Percentiles rank a stretch among this genome's conserved stretches.
phyloP scores from a whole-genome alignment of 1,140 invertebrate genomes.

The Conus ventricosus region DNA sequence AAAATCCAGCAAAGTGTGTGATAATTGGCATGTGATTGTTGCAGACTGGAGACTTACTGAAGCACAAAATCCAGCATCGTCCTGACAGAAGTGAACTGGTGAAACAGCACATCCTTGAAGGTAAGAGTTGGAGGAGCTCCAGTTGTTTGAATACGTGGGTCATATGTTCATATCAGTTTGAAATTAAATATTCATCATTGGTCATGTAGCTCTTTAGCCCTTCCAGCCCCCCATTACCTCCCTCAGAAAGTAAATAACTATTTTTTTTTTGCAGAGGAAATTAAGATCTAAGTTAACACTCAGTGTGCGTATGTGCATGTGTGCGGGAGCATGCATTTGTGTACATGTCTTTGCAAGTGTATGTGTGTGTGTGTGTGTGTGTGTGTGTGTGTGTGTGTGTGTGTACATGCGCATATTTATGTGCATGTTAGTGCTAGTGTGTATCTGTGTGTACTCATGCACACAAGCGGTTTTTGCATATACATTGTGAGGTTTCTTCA shows the following conservation, averaged over 20 bases:
- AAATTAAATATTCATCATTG: too few species aligned
- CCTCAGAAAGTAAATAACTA: too few species aligned
- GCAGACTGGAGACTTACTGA: conserved; percentile 93
- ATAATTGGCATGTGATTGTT: conserved; percentile 43
- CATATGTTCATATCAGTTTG: too few species aligned
- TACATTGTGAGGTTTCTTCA: too few species aligned
- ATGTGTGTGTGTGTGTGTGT: conserved; percentile 4
- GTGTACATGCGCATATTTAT: not conserved
- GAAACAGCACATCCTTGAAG: conserved; percentile 94
- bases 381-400: not conserved
- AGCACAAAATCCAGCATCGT: conserved; percentile 96
- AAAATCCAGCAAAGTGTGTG: not conserved
- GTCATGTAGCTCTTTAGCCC: too few species aligned
- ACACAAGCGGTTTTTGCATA: too few species aligned
- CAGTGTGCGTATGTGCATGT: too few species aligned
- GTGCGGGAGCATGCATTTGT: not conserved
- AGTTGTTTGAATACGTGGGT: too few species aligned
- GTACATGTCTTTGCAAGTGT: not conserved
- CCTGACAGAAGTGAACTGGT: conserved; percentile 95
- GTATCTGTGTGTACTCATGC: too few species aligned
- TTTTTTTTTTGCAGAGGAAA: too few species aligned
- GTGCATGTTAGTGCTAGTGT: not conserved
- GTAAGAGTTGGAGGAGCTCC: conserved; percentile 66
- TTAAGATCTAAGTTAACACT: too few species aligned
- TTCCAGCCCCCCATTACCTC: too few species aligned